Percentiles rank a stretch among this genome's conserved stretches.
Conservation (phyloP, 2,888 invertebrate genomes). For the Bimastos eiseni region DNA sequence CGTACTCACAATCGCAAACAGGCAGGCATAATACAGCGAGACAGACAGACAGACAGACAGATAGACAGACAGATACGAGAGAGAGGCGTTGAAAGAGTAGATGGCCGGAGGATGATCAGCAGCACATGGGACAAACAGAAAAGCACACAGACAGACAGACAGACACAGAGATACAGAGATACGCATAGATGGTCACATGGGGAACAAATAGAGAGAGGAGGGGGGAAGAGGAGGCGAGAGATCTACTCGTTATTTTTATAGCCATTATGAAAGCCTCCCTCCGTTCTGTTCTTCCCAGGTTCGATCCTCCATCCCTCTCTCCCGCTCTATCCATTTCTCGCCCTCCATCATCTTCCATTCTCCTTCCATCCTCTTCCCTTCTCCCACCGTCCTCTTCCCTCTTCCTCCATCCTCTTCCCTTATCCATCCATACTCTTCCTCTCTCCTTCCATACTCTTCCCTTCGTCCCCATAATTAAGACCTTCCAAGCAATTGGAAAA, state of each 20-base stretch:
- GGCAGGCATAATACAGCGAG: no score
- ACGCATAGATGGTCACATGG: not conserved
- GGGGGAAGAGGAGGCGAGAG: no score
- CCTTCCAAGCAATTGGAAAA: not conserved
- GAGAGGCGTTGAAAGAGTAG: not conserved
- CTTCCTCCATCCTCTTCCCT: not conserved
- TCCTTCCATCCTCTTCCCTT: not conserved
- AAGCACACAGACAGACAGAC: not conserved
- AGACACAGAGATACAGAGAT: not conserved
- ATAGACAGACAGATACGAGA: not conserved
- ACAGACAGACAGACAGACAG: not conserved
- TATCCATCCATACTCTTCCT: not conserved
- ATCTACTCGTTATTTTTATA: not conserved
- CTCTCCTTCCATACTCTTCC: not conserved
- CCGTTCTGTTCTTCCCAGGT: not conserved
- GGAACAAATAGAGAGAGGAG: no score
- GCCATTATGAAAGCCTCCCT: constrained; percentile 1
- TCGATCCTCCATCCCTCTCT: not conserved
- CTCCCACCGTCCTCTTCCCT: no score
- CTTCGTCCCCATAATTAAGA: not conserved
- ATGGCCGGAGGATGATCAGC: not conserved
- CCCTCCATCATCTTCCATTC: not conserved
- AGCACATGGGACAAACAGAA: not conserved
- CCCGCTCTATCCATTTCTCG: no score
- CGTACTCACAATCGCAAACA: not conserved